Evolutionary conservation across 2,113 vertebrate species (phyloP).

Genomic region (Dipodomys spectabilis): DNA sequence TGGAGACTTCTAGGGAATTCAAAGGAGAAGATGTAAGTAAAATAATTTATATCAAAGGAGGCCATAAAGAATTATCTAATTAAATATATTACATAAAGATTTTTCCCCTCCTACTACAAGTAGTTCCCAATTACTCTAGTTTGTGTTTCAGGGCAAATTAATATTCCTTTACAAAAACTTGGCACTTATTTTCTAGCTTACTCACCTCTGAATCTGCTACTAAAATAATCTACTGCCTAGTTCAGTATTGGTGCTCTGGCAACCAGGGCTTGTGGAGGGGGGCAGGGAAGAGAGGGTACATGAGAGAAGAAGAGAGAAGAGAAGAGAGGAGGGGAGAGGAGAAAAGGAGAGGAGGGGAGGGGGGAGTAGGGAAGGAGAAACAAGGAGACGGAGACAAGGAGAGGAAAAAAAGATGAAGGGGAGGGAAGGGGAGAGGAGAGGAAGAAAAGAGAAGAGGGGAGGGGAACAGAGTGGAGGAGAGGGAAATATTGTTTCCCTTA

Average conservation of each 20-base stretch:
- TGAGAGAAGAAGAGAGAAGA: too few species aligned
- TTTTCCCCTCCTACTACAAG: background rate
- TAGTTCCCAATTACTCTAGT: background rate
- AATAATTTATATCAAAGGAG: background rate
- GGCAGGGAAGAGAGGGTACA: too few species aligned
- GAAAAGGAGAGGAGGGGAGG: background rate
- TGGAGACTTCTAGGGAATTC: background rate
- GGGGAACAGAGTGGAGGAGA: background rate
- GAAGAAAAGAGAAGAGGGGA: background rate
- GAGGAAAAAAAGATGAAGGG: too few species aligned
- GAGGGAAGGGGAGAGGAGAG: too few species aligned
- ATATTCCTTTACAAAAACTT: background rate
- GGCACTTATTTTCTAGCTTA: background rate
- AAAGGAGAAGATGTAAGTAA: background rate
- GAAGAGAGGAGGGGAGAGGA: background rate
- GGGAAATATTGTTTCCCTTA: slow-evolving; percentile 27
- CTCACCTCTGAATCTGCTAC: background rate
- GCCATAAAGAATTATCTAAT: background rate
- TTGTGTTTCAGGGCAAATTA: background rate
- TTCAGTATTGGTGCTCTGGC: background rate
- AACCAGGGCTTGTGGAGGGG: too few species aligned
- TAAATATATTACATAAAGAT: background rate
- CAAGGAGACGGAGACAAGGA: too few species aligned
- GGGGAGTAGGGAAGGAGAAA: background rate
- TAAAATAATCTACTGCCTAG: background rate